These are phyloP conservation scores for Argyrosomus japonicus DNA, from an alignment of 2,113 vertebrate species.

Conservation along the genomic window DNA sequence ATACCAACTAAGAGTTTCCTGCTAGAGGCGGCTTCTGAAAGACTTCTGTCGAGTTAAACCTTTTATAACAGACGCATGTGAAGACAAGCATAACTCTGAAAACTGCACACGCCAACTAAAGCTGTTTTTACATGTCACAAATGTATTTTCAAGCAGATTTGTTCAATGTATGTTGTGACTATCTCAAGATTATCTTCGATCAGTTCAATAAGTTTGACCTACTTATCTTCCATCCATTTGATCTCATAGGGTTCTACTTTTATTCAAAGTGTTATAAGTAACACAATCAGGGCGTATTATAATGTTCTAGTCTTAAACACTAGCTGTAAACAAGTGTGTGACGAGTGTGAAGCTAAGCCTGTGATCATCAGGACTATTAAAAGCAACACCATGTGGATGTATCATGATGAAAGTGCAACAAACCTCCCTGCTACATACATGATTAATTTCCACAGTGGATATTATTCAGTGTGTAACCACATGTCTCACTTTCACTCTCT, in stretches of 20 bases:
- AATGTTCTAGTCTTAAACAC: not conserved
- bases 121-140: not conserved
- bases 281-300: constrained; percentile 1
- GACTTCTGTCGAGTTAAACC: constrained; percentile 33
- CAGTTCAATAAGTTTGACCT: constrained; percentile 2
- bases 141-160: constrained; percentile 11
- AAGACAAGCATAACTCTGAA: not conserved
- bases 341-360: constrained; percentile 55
- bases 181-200: not conserved
- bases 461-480: constrained; percentile 8
- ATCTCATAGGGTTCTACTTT: not conserved
- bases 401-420: not conserved
- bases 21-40: constrained; percentile 4
- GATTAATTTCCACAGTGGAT: constrained; percentile 9
- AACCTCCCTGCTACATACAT: not conserved
- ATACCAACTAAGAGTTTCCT: constrained; percentile 36
- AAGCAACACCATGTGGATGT: constrained; percentile 25
- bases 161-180: not conserved
- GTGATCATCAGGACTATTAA: constrained; percentile 62
- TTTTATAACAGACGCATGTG: not conserved
- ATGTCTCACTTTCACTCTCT: not conserved
- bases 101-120: not conserved
- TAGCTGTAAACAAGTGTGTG: not conserved
- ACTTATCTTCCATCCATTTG: not conserved
- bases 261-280: not conserved